phyloP scores from a whole-genome alignment of 2,113 vertebrate genomes.

The Lates calcarifer region DNA sequence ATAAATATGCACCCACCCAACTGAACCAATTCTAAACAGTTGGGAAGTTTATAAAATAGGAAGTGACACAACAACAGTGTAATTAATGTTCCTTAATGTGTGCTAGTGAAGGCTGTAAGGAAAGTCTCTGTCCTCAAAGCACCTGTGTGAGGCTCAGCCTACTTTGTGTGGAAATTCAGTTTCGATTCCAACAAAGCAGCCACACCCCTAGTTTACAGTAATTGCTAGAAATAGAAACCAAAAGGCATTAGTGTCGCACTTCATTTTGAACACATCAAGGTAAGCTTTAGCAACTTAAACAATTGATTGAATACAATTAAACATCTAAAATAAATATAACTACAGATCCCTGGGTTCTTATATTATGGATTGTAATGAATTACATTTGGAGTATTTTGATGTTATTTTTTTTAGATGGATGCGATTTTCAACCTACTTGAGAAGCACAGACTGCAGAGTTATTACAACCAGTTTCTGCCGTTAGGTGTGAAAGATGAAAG shows the following conservation, averaged over 20 bases:
- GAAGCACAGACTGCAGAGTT: conserved; percentile 43
- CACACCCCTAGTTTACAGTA: neutral
- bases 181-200: neutral
- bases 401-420: conserved; percentile 49
- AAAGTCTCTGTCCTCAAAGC: too few relatives aligned
- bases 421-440: conserved; percentile 52
- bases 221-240: neutral
- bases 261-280: neutral
- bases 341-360: neutral
- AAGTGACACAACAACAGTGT: too few relatives aligned
- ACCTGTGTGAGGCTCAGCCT: too few relatives aligned
- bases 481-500: conserved; percentile 59
- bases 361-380: neutral
- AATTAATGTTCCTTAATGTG: too few relatives aligned
- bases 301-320: neutral
- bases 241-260: neutral
- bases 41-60: too few relatives aligned
- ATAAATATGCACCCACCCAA: too few relatives aligned
- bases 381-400: neutral
- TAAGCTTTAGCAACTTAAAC: neutral
- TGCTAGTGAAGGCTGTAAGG: too few relatives aligned
- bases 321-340: neutral
- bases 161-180: neutral
- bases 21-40: too few relatives aligned
- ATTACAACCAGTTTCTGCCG: conserved; percentile 48